These are phyloP conservation scores for Salarias fasciatus DNA, from an alignment of 2,797 vertebrate genomes.

Conservation along the genomic window DNA sequence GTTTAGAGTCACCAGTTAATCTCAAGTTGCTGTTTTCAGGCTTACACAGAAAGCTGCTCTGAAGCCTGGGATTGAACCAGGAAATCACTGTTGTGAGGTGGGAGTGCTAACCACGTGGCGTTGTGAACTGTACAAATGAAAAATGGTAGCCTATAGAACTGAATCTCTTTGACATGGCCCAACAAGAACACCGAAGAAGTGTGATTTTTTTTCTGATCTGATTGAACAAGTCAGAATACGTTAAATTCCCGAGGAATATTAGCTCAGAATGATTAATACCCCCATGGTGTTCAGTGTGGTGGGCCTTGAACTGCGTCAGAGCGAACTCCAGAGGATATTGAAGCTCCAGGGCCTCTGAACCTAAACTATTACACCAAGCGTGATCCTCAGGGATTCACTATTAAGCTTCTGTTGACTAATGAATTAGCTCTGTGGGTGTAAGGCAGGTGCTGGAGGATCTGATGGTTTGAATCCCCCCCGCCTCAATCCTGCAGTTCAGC, in stretches of 20 bases:
- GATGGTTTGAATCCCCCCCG: not conserved
- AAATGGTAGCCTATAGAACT: no score
- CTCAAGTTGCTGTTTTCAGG: no score
- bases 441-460: slow-evolving; percentile 16
- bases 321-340: slow-evolving; percentile 46
- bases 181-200: no score
- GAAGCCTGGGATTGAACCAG: no score
- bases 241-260: not conserved
- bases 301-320: slow-evolving; percentile 9
- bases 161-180: no score
- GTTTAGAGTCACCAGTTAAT: no score
- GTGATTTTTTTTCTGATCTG: no score
- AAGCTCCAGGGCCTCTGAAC: slow-evolving; percentile 25
- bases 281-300: not conserved
- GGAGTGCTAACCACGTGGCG: no score
- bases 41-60: no score
- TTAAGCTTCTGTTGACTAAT: slow-evolving; percentile 27
- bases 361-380: slow-evolving; percentile 16
- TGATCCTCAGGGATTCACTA: slow-evolving; percentile 44
- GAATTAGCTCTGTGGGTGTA: slow-evolving; percentile 43
- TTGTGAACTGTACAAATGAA: not conserved
- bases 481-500: not conserved
- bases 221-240: not conserved
- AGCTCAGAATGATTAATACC: slow-evolving; percentile 5
- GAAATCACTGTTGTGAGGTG: no score